Evolutionary conservation across 2,888 invertebrate species (phyloP).

Genomic region (Dyspetes luteomarginatus): DNA sequence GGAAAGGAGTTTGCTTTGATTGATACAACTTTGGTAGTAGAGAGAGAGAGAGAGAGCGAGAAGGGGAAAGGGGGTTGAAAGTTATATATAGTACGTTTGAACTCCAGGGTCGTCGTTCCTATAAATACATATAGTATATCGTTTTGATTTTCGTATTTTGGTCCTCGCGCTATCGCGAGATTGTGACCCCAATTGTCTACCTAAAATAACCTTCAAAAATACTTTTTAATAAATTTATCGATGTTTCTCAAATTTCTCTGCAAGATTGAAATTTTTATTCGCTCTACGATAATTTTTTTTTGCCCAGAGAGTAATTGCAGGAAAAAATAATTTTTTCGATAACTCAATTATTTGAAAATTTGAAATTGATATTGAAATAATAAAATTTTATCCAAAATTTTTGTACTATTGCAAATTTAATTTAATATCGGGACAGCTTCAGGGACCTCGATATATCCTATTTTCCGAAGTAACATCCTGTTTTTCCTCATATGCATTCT

Average conservation of each 20-base stretch:
- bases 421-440: neutral
- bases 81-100: neutral
- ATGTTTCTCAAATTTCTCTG: neutral
- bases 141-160: neutral
- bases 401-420: neutral
- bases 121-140: conserved; percentile 4
- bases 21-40: conserved; percentile 56
- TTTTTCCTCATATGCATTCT: no score
- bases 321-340: no score
- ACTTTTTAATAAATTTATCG: no score
- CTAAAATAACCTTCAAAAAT: neutral
- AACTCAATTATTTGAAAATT: no score
- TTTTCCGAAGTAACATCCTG: neutral
- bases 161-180: neutral
- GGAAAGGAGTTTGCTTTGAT: conserved; percentile 64
- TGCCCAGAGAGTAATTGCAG: no score
- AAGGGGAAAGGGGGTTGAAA: conserved; percentile 19
- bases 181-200: neutral
- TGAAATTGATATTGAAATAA: conserved; percentile 12
- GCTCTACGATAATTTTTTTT: neutral
- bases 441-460: neutral
- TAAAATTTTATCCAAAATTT: neutral
- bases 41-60: conserved; percentile 12
- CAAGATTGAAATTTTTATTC: neutral
- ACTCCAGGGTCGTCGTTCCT: neutral